phyloP scores from a whole-genome alignment of 2,797 vertebrate species.

The Mastacembelus armatus region DNA sequence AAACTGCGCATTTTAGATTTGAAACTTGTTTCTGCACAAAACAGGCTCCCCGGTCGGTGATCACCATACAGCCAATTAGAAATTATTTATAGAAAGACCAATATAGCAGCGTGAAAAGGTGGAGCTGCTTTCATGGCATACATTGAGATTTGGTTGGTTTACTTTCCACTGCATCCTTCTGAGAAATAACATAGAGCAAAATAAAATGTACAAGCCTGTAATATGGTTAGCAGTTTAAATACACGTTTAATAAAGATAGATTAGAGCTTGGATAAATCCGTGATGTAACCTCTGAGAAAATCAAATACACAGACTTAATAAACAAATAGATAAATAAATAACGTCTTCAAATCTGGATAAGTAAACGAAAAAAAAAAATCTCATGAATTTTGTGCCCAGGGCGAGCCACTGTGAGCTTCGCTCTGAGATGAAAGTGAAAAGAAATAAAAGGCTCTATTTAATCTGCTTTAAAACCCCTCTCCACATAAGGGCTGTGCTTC shows the following conservation, averaged over 20 bases:
- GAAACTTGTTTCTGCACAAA: constrained; percentile 16
- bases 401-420: constrained; percentile 91
- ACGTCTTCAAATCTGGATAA: constrained; percentile 85
- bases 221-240: constrained; percentile 50
- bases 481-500: constrained; percentile 94
- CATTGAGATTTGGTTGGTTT: constrained; percentile 12
- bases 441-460: constrained; percentile 99
- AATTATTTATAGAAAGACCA: not conserved
- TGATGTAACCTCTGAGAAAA: constrained; percentile 72
- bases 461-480: constrained; percentile 98
- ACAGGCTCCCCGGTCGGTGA: not conserved
- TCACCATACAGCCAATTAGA: constrained; percentile 3
- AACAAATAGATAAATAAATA: constrained; percentile 86
- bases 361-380: constrained; percentile 76
- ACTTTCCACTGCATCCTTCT: constrained; percentile 4
- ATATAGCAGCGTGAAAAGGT: constrained; percentile 13
- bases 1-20: constrained; percentile 73
- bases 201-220: constrained; percentile 44
- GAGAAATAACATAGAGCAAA: constrained; percentile 31
- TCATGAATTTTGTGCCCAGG: constrained; percentile 92
- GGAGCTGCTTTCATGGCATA: not conserved
- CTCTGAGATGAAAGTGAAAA: constrained; percentile 99
- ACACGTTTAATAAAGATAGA: constrained; percentile 64
- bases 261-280: constrained; percentile 73
- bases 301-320: constrained; percentile 75